phyloP scores from a whole-genome alignment of 2,797 vertebrate species.

The Platyrinchus mystaceus region DNA sequence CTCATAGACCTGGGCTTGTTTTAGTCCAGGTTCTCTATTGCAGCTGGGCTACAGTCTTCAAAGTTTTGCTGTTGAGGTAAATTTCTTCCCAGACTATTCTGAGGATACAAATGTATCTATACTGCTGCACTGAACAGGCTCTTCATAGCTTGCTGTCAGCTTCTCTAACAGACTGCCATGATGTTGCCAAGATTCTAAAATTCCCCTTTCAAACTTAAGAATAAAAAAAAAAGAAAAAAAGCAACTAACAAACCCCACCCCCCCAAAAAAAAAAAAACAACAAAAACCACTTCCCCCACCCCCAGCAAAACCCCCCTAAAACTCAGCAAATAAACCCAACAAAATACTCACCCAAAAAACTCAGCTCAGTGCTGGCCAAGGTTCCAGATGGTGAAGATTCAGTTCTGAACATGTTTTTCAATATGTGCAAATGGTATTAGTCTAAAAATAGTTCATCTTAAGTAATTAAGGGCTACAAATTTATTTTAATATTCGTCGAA shows the following conservation, averaged over 20 bases:
- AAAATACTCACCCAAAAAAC: neutral
- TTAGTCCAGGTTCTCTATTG: neutral
- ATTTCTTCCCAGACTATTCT: neutral
- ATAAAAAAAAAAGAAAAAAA: neutral
- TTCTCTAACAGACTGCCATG: neutral
- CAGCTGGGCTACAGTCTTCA: neutral
- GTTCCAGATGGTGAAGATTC: neutral
- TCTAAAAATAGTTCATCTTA: conserved; percentile 9
- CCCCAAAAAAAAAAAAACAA: too few relatives aligned
- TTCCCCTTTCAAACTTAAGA: neutral
- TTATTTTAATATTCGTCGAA: neutral
- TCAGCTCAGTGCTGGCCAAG: neutral
- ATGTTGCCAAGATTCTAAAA: neutral
- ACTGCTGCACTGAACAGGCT: neutral
- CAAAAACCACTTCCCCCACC: neutral
- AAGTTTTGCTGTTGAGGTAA: neutral
- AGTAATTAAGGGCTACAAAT: neutral
- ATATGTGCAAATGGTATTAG: neutral
- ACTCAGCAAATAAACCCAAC: neutral
- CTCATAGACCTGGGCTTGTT: neutral
- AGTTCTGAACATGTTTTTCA: neutral
- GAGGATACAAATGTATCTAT: neutral
- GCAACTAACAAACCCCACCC: too few relatives aligned
- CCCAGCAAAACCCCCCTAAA: neutral
- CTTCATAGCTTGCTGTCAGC: neutral